Evolutionary conservation across 2,113 vertebrate genomes (phyloP).

Genomic region (Bufo gargarizans): DNA sequence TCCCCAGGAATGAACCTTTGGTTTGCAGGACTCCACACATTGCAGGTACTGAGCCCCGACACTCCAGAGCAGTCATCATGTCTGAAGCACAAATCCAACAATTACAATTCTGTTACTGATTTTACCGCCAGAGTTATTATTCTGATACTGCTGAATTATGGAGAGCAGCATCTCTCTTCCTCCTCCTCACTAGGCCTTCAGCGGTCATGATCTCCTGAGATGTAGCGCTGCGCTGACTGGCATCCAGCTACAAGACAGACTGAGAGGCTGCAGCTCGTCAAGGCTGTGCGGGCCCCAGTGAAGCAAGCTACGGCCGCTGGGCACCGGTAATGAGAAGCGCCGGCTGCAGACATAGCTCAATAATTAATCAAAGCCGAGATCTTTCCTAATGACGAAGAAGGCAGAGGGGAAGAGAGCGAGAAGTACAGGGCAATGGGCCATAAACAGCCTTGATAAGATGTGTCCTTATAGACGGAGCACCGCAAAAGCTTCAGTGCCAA

Average conservation of each 20-base stretch:
- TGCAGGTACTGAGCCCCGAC: not conserved
- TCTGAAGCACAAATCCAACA: not conserved
- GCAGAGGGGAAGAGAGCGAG: not conserved
- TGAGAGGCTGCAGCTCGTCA: not conserved
- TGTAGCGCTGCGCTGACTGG: no score
- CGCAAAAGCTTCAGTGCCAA: not conserved
- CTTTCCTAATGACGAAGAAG: constrained; percentile 14
- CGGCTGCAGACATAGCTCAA: constrained; percentile 18
- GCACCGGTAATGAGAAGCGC: constrained; percentile 36
- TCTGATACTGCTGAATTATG: not conserved
- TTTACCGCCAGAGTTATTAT: not conserved
- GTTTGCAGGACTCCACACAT: no score
- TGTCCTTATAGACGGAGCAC: not conserved
- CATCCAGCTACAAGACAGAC: not conserved
- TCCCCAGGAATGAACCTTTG: no score
- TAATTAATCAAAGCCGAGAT: constrained; percentile 49
- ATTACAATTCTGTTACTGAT: not conserved
- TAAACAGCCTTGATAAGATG: not conserved
- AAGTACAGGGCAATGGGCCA: not conserved
- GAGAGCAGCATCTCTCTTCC: not conserved
- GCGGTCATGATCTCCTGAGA: not conserved
- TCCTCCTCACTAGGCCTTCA: not conserved
- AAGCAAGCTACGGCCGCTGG: not conserved
- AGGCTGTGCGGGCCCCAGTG: not conserved
- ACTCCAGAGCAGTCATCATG: not conserved